phyloP scores from a whole-genome alignment of 2,888 invertebrate species.

The Nephrotoma flavescens region DNA sequence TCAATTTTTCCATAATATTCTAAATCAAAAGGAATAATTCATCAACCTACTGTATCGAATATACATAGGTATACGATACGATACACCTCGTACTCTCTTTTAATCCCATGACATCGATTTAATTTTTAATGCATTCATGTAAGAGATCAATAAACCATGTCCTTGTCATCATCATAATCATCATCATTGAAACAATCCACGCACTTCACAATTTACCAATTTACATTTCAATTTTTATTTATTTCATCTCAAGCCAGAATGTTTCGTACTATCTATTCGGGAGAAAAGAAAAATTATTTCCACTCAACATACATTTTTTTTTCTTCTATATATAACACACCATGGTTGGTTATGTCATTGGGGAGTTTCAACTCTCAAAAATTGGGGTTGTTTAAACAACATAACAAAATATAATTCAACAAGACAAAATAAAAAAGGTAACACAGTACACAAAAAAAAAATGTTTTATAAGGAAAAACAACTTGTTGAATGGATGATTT shows the following conservation, averaged over 20 bases:
- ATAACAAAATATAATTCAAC: neutral
- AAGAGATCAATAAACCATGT: neutral
- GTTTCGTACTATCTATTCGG: neutral
- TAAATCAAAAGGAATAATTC: neutral
- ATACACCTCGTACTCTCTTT: neutral
- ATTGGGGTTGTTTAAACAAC: neutral
- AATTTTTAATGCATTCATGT: neutral
- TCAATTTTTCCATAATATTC: neutral
- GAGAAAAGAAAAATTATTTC: neutral
- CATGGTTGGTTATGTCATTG: neutral
- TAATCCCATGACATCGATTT: neutral
- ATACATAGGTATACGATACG: neutral
- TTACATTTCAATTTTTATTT: neutral
- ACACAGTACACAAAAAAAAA: neutral
- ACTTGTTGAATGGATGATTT: neutral
- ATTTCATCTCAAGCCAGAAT: neutral
- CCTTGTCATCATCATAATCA: neutral
- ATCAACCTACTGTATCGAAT: neutral
- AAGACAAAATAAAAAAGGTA: neutral
- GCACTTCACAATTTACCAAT: neutral
- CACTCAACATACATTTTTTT: neutral
- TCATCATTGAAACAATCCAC: neutral
- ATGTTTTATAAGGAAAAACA: neutral
- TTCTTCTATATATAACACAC: neutral
- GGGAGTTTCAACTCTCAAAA: neutral